Conservation (phyloP, 2,797 vertebrate genomes). For the Danio aesculapii region DNA sequence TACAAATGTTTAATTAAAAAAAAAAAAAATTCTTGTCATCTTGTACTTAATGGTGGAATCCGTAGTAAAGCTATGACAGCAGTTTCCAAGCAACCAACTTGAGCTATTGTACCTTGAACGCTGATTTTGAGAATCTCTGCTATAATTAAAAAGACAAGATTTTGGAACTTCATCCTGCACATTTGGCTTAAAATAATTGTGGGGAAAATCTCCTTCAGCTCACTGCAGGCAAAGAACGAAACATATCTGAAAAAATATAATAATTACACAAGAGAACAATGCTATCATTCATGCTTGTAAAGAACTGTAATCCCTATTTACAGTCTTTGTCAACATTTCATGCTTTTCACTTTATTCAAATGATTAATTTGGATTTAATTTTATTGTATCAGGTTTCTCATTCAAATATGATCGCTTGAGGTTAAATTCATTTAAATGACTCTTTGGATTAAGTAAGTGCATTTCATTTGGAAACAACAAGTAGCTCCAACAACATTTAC, state of each 20-base stretch:
- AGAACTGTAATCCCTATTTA: not conserved
- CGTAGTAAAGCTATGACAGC: conserved; percentile 40
- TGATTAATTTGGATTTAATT: no score
- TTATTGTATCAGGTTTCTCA: no score
- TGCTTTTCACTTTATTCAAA: not conserved
- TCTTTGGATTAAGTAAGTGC: no score
- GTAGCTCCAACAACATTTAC: no score
- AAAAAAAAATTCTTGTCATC: conserved; percentile 15
- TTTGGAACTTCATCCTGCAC: conserved; percentile 6
- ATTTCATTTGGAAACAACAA: no score
- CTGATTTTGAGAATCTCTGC: conserved; percentile 15
- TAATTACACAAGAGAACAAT: not conserved
- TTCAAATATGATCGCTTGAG: no score
- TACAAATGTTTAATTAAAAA: conserved; percentile 28
- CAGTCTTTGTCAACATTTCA: not conserved
- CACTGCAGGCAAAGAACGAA: not conserved
- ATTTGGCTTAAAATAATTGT: not conserved
- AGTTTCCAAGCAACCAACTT: conserved; percentile 54
- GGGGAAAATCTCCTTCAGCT: not conserved
- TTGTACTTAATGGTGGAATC: conserved; percentile 1
- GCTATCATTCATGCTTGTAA: not conserved
- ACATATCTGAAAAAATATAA: not conserved
- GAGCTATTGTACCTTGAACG: conserved; percentile 38
- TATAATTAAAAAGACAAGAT: conserved; percentile 27
- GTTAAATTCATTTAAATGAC: no score